A percentile compares a stretch with the other conserved stretches of the same genome.
Evolutionary conservation across 2,888 invertebrate genomes (phyloP).

Genomic region (Melieria omissa): DNA sequence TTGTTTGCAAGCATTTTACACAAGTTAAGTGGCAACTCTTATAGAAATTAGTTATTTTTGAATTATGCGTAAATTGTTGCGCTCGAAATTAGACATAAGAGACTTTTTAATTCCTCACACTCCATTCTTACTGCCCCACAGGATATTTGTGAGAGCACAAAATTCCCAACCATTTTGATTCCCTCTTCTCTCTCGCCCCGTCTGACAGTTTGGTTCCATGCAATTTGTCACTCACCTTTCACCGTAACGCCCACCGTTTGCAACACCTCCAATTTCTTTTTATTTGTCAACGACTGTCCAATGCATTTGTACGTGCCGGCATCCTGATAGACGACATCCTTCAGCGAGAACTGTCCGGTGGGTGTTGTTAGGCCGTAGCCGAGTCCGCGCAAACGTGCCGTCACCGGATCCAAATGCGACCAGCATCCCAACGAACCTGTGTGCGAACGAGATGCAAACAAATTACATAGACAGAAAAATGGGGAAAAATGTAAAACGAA

Average conservation of each 20-base stretch:
- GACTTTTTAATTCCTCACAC: background rate
- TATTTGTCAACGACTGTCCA: slow-evolving; percentile 67
- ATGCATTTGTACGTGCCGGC: slow-evolving; percentile 82
- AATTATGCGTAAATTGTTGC: background rate
- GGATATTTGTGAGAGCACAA: background rate
- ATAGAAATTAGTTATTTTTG: slow-evolving; percentile 14
- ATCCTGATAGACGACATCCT: slow-evolving; percentile 80
- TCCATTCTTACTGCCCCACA: background rate
- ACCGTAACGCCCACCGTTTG: slow-evolving; percentile 70
- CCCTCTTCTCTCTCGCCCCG: background rate
- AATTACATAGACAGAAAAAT: background rate
- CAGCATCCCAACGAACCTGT: slow-evolving; percentile 74
- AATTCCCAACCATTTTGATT: background rate
- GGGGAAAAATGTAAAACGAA: slow-evolving; percentile 1
- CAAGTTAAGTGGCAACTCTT: too few species aligned
- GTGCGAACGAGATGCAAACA: slow-evolving; percentile 29
- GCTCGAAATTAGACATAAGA: too few species aligned
- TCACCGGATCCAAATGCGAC: slow-evolving; percentile 71
- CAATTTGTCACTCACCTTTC: slow-evolving; percentile 67
- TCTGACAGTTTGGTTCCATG: background rate
- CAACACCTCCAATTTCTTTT: slow-evolving; percentile 69
- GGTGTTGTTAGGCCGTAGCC: slow-evolving; percentile 70
- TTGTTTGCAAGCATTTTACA: too few species aligned
- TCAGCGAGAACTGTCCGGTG: slow-evolving; percentile 74
- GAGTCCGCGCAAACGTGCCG: slow-evolving; percentile 69